phyloP scores from a whole-genome alignment of 2,797 vertebrate species.

The Typhlichthys subterraneus region DNA sequence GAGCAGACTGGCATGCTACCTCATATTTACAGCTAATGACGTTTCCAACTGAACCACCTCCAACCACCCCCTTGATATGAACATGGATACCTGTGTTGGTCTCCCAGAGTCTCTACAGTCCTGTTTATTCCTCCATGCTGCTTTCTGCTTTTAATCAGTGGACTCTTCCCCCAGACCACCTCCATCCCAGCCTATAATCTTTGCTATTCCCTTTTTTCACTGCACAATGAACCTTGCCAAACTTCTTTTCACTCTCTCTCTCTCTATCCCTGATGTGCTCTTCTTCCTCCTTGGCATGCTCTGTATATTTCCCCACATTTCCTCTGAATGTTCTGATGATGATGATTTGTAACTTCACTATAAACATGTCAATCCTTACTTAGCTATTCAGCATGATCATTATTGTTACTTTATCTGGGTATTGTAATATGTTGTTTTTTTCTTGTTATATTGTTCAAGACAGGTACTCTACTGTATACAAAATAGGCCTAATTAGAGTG shows the following conservation, averaged over 20 bases:
- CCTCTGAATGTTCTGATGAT: neutral
- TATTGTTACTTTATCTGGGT: neutral
- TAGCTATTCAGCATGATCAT: no score
- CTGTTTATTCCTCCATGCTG: conserved; percentile 37
- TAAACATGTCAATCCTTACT: no score
- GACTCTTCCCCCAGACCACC: conserved; percentile 33
- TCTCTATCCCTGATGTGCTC: neutral
- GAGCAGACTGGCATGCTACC: no score
- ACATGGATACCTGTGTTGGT: conserved; percentile 9
- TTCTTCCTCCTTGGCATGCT: neutral
- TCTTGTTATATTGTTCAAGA: neutral
- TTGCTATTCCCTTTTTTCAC: neutral
- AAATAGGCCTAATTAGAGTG: no score
- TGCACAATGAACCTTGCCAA: conserved; percentile 31
- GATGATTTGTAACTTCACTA: neutral
- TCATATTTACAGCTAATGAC: no score
- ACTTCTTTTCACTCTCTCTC: conserved; percentile 1
- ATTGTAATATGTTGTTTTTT: no score
- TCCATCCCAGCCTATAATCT: no score
- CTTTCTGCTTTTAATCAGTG: conserved; percentile 52
- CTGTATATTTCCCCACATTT: conserved; percentile 5
- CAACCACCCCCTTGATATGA: no score
- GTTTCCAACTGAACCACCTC: no score
- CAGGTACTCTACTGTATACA: neutral
- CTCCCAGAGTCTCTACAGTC: conserved; percentile 31